Evolutionary conservation across 2,888 invertebrate genomes (phyloP).

Genomic region (Labia minor): DNA sequence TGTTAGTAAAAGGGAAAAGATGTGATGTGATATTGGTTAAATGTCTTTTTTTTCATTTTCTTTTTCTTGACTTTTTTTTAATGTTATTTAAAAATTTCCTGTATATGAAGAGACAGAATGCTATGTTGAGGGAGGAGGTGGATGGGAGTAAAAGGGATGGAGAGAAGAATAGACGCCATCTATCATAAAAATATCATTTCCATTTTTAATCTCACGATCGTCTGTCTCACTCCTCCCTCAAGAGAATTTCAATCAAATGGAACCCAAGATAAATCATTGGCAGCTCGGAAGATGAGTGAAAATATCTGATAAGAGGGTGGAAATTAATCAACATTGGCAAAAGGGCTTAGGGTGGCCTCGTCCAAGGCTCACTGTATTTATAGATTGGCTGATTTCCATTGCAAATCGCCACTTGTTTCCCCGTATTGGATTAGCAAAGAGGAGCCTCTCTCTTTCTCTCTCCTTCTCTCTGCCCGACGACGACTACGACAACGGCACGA

Average conservation of each 20-base stretch:
- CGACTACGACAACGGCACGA: neutral
- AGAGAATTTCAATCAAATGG: neutral
- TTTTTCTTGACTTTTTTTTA: too few species aligned
- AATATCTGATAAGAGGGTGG: conserved; percentile 9
- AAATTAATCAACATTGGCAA: conserved; percentile 1
- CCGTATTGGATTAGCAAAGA: neutral
- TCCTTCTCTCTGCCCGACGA: neutral
- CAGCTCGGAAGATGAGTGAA: neutral
- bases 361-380: neutral
- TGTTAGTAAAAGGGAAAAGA: too few species aligned
- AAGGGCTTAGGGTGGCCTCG: neutral
- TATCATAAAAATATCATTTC: conserved; percentile 2
- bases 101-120: too few species aligned
- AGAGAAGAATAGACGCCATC: neutral
- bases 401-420: conserved; percentile 13
- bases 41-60: too few species aligned
- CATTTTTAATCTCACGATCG: neutral
- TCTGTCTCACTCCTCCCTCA: too few species aligned
- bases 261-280: neutral
- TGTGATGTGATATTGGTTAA: too few species aligned
- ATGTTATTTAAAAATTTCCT: too few species aligned
- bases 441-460: too few species aligned
- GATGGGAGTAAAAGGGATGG: too few species aligned
- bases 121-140: too few species aligned
- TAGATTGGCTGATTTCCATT: conserved; percentile 2